These are phyloP conservation scores for Stegastes partitus DNA, from an alignment of 2,113 vertebrate species.

Conservation along the genomic window DNA sequence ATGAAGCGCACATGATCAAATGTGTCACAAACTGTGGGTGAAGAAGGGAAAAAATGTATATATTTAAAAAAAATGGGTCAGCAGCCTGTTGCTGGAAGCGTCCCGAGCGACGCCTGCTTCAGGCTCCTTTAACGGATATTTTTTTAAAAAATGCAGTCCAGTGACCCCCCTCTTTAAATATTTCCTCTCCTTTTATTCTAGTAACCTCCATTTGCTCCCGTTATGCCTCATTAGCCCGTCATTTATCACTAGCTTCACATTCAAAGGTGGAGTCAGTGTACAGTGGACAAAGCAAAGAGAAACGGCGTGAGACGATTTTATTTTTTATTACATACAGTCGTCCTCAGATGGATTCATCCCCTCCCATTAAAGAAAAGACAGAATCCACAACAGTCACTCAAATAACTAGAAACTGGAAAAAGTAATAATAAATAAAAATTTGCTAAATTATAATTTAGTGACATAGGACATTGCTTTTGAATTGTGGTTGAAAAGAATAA, in stretches of 20 bases:
- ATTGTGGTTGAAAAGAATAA: no score
- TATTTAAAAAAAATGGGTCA: conserved; percentile 63
- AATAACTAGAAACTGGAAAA: no score
- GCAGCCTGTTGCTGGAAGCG: conserved; percentile 44
- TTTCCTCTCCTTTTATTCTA: conserved; percentile 7
- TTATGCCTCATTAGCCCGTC: conserved; percentile 55
- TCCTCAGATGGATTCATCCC: no score
- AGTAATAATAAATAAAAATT: no score
- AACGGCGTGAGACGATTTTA: no score
- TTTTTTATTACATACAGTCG: no score
- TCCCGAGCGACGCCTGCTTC: conserved; percentile 33
- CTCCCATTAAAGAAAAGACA: no score
- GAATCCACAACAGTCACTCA: no score
- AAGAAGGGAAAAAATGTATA: conserved; percentile 11
- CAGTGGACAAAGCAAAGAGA: neutral
- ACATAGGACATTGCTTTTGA: no score
- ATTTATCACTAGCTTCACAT: conserved; percentile 33
- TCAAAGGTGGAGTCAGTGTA: conserved; percentile 14
- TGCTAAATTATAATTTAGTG: no score
- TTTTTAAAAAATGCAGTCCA: conserved; percentile 50
- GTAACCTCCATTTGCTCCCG: conserved; percentile 52
- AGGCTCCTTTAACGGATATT: conserved; percentile 43
- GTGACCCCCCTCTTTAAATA: conserved; percentile 33
- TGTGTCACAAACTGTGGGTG: conserved; percentile 59
- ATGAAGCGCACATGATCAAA: conserved; percentile 49